Evolutionary conservation across 2,888 invertebrate species (phyloP).

Genomic region (Rhodophaea formosa): DNA sequence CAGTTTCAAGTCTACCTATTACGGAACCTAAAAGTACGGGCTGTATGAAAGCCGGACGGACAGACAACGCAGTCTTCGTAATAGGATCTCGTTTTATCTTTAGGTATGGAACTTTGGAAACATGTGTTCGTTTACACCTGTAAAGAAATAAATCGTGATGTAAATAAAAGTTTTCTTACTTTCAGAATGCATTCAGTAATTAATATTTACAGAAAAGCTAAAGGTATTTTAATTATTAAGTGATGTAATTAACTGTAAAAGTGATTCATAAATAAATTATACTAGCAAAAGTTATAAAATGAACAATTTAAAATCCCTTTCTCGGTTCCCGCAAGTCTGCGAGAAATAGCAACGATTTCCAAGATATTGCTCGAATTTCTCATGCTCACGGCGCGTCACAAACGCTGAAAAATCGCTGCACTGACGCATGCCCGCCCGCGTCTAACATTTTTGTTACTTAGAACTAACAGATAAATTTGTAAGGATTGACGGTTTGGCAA

Average conservation of each 20-base stretch:
- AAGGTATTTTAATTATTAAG: no score
- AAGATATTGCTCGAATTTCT: constrained; percentile 33
- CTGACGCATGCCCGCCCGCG: constrained; percentile 27
- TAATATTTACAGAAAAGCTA: no score
- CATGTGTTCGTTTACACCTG: no score
- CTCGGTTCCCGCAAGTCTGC: background rate
- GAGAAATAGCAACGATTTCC: constrained; percentile 7
- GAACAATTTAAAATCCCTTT: constrained; percentile 30
- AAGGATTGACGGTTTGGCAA: background rate
- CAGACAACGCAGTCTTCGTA: no score
- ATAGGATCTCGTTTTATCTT: no score
- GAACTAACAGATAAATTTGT: background rate
- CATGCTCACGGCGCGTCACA: constrained; percentile 39
- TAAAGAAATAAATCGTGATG: no score
- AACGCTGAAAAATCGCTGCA: constrained; percentile 48
- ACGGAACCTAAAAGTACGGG: no score
- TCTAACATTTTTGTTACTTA: background rate
- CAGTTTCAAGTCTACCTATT: no score
- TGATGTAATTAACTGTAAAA: background rate
- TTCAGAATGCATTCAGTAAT: no score
- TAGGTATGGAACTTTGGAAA: no score
- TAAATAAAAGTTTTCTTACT: no score
- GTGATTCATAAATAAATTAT: background rate
- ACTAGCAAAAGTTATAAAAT: background rate
- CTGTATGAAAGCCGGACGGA: no score